These are phyloP conservation scores for Sapayoa aenigma DNA, from an alignment of 2,113 vertebrate species.

Conservation along the genomic window DNA sequence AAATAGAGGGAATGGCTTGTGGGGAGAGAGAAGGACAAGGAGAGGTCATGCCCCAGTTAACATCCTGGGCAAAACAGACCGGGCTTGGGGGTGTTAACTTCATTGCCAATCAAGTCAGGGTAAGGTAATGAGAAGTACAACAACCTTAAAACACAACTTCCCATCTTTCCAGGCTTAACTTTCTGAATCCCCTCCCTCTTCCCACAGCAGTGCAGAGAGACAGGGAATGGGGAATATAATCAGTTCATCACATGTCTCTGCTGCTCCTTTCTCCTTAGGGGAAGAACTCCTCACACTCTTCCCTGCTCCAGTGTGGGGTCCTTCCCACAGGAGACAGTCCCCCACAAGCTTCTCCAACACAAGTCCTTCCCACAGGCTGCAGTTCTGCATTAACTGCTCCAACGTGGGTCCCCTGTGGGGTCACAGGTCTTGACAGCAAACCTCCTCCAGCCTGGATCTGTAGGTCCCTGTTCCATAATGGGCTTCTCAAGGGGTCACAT, in stretches of 20 bases:
- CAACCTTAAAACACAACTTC: not conserved
- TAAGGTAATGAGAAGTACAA: not conserved
- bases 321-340: not conserved
- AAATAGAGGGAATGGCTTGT: rapidly evolving
- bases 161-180: not conserved
- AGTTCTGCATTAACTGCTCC: not conserved
- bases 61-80: not conserved
- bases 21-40: not conserved
- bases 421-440: no score
- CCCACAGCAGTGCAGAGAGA: not conserved
- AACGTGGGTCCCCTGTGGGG: not conserved
- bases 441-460: not conserved
- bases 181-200: not conserved
- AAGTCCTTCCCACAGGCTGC: not conserved
- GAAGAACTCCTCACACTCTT: not conserved
- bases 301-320: not conserved
- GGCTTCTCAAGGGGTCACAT: not conserved
- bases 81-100: rapidly evolving
- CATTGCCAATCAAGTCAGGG: not conserved
- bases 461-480: not conserved
- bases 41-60: not conserved
- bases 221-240: not conserved
- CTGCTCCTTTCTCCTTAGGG: not conserved
- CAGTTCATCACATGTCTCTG: not conserved
- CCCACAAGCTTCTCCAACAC: not conserved